Percentiles rank a stretch among this genome's conserved stretches.
phyloP scores from a whole-genome alignment of 2,113 vertebrate species.

The Gasterosteus nipponicus region DNA sequence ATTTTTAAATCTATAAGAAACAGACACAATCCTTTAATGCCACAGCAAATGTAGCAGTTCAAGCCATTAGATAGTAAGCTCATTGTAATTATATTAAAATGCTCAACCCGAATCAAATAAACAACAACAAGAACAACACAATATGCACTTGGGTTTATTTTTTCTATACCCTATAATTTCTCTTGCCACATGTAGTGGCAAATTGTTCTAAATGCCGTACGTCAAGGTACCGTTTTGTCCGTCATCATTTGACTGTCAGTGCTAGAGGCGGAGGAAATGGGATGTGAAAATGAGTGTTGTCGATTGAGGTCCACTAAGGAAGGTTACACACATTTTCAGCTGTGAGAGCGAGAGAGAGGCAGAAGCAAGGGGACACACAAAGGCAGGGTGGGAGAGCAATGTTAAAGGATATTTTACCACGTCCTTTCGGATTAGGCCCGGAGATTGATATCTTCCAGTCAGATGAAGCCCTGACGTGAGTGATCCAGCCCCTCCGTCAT shows the following conservation, averaged over 20 bases:
- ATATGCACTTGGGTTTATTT: neutral
- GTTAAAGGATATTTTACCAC: constrained; percentile 78
- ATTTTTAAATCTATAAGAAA: neutral
- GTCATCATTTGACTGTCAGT: constrained; percentile 74
- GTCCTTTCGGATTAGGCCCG: constrained; percentile 76
- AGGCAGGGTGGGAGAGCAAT: constrained; percentile 65
- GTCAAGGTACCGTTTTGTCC: constrained; percentile 62
- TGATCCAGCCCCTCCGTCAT: constrained; percentile 81
- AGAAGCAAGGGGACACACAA: constrained; percentile 56
- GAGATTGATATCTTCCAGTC: constrained; percentile 86
- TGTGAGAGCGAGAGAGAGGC: constrained; percentile 29
- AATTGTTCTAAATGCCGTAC: constrained; percentile 62
- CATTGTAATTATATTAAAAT: neutral
- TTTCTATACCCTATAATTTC: neutral
- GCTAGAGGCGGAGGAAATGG: constrained; percentile 75
- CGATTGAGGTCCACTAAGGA: constrained; percentile 66
- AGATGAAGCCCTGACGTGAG: constrained; percentile 80
- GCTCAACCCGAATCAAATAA: neutral
- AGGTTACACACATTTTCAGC: constrained; percentile 63
- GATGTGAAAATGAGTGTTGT: constrained; percentile 76
- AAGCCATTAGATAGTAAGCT: neutral
- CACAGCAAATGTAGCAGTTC: neutral
- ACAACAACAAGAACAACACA: no score
- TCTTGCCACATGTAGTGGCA: constrained; percentile 41
- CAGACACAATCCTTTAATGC: neutral